phyloP scores from a whole-genome alignment of 2,888 invertebrate species.

The Mimachlamys varia region DNA sequence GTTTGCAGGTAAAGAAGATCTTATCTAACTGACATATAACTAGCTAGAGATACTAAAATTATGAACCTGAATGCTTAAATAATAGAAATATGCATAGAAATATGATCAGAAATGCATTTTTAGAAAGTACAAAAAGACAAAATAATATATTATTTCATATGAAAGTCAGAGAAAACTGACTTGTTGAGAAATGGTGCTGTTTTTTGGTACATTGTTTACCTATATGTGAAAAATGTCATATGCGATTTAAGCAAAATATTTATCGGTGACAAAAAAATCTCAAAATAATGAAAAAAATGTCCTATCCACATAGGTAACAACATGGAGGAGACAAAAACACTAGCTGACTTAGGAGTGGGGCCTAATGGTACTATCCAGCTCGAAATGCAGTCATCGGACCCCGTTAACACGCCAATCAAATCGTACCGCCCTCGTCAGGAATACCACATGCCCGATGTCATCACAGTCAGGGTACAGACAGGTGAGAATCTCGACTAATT shows the following conservation, averaged over 20 bases:
- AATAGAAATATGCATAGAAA: too few relatives aligned
- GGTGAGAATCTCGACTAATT: constrained; percentile 60
- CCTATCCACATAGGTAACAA: constrained; percentile 65
- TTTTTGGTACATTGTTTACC: too few relatives aligned
- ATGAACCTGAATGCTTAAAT: too few relatives aligned
- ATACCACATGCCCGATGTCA: constrained; percentile 80
- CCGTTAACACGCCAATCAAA: constrained; percentile 78
- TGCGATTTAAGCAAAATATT: too few relatives aligned
- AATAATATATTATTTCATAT: too few relatives aligned
- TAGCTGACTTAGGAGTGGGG: constrained; percentile 79
- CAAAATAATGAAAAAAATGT: not conserved
- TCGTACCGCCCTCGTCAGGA: constrained; percentile 76
- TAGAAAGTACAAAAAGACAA: too few relatives aligned
- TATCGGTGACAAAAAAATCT: not conserved
- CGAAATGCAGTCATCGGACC: constrained; percentile 80
- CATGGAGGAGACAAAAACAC: constrained; percentile 70
- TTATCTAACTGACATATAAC: too few relatives aligned
- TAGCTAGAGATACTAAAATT: too few relatives aligned
- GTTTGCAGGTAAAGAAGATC: constrained; percentile 75
- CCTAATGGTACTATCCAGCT: constrained; percentile 80
- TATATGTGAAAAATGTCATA: too few relatives aligned
- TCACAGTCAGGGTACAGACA: constrained; percentile 78
- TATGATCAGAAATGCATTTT: too few relatives aligned
- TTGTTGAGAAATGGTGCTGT: too few relatives aligned
- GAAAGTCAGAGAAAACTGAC: too few relatives aligned